phyloP scores from a whole-genome alignment of 2,797 vertebrate genomes.

The Ceryle rudis region DNA sequence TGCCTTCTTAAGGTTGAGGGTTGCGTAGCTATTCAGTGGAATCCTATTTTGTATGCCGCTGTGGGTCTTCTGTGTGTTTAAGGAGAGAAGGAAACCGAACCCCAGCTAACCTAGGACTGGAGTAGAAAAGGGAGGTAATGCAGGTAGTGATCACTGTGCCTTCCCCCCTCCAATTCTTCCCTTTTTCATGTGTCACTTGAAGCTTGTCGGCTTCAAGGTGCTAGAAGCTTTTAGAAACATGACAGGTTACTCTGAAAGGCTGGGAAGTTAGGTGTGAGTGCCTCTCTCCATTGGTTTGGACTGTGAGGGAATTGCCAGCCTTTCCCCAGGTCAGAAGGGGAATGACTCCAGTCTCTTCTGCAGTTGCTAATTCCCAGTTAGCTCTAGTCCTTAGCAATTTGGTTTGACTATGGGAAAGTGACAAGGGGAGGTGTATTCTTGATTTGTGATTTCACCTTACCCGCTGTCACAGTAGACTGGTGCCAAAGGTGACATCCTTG shows the following conservation, averaged over 20 bases:
- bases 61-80: neutral
- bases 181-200: fast-evolving
- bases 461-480: neutral
- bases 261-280: neutral
- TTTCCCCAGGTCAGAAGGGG: neutral
- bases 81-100: neutral
- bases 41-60: neutral
- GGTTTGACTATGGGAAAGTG: neutral
- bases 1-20: neutral
- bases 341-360: neutral
- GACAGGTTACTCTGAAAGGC: neutral
- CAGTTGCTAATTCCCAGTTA: neutral
- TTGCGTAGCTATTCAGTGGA: neutral
- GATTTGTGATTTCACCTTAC: neutral
- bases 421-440: fast-evolving
- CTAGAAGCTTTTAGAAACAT: neutral
- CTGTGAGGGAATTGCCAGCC: neutral
- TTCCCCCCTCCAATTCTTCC: neutral
- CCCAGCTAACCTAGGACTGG: neutral
- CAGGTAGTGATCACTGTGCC: neutral
- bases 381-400: neutral
- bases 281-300: neutral
- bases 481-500: neutral
- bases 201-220: neutral
- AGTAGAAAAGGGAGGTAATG: neutral